Evolutionary conservation across 2,888 invertebrate genomes (phyloP).

Genomic region (Cantharis rustica): DNA sequence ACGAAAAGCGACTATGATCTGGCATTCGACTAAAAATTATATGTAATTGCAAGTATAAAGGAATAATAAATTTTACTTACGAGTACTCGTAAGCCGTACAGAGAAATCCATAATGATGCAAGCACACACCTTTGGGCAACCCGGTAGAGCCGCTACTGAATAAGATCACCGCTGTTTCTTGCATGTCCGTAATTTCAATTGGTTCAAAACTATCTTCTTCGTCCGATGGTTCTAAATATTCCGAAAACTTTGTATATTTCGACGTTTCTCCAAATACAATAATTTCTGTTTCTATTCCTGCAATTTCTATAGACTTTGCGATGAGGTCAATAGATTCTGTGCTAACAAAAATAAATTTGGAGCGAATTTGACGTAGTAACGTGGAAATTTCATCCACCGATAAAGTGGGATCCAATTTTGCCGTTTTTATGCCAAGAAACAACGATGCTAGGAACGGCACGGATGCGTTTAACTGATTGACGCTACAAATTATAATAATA

Average conservation of each 20-base stretch:
- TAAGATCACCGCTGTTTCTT: conserved; percentile 33
- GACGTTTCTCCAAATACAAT: conserved; percentile 42
- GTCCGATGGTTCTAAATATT: conserved; percentile 36
- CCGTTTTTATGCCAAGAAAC: conserved; percentile 41
- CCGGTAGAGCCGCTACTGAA: conserved; percentile 41
- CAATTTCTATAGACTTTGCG: conserved; percentile 31
- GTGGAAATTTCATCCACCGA: conserved; percentile 43
- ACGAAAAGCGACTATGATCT: too few relatives aligned
- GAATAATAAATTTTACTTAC: background rate
- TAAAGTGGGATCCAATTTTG: conserved; percentile 42
- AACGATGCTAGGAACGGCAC: conserved; percentile 52
- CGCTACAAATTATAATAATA: conserved; percentile 56
- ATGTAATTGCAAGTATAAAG: background rate
- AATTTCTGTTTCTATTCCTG: conserved; percentile 38
- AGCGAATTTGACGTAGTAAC: conserved; percentile 45
- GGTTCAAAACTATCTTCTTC: conserved; percentile 33
- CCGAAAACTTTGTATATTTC: conserved; percentile 30
- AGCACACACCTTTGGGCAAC: conserved; percentile 36
- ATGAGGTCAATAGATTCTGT: conserved; percentile 40
- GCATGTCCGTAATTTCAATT: conserved; percentile 10
- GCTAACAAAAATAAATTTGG: conserved; percentile 36
- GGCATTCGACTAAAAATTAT: background rate
- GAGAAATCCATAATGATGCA: conserved; percentile 30
- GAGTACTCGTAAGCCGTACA: background rate
- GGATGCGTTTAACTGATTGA: conserved; percentile 54